phyloP scores from a whole-genome alignment of 35 echinoderm and acorn worm species.

The Apostichopus japonicus region DNA sequence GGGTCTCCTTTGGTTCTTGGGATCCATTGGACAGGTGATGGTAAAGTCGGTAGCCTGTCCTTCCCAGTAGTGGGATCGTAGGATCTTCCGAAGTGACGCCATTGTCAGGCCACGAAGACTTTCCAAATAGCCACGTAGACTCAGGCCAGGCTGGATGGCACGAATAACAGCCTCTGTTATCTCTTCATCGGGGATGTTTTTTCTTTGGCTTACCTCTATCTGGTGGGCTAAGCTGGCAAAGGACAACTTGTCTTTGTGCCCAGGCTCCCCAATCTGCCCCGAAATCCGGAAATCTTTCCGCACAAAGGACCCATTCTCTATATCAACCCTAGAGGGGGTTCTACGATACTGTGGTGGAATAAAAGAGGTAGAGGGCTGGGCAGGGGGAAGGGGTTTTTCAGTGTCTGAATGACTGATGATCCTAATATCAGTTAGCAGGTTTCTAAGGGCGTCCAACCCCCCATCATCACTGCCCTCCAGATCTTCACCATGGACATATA shows the following conservation, averaged over 20 bases:
- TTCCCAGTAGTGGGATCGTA: slow-evolving; percentile 39
- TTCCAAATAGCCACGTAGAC: slow-evolving; percentile 14
- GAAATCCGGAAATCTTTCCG: neutral
- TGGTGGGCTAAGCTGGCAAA: neutral
- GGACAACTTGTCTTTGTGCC: neutral
- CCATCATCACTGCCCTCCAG: neutral
- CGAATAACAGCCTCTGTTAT: neutral
- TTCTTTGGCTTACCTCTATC: neutral
- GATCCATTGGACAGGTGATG: slow-evolving; percentile 26
- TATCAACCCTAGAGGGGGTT: neutral
- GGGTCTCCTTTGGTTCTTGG: slow-evolving; percentile 53
- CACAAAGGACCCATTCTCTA: neutral
- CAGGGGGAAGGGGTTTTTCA: no score
- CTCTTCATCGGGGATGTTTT: neutral
- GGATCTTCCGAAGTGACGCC: neutral
- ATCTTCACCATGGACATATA: neutral
- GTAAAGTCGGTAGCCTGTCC: slow-evolving; percentile 39
- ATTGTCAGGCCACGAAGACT: neutral
- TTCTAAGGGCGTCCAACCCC: neutral
- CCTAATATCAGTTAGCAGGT: neutral
- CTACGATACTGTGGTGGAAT: no score
- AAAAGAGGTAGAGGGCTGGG: no score
- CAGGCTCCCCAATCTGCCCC: no score
- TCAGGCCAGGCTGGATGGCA: neutral
- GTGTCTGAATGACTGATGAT: neutral